Evolutionary conservation across 1,140 invertebrate species (phyloP), one percentile per base, ranked within the genome.

Genomic region (Drosophila asahinai): DNA sequence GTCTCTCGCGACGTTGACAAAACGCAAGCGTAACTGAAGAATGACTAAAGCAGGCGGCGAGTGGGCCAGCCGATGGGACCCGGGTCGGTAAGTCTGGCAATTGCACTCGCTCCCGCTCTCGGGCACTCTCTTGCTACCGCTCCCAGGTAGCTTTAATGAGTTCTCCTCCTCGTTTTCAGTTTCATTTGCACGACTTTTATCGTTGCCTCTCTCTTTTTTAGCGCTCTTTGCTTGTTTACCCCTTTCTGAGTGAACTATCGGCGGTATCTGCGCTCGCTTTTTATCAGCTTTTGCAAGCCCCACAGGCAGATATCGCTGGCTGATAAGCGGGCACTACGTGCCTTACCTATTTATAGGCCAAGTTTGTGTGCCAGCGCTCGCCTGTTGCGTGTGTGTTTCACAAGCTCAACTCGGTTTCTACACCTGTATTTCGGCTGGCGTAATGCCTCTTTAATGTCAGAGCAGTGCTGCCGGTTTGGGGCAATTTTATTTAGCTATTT

Each of bases 21-120:
- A 90, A 80, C 86, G 86, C 81, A 84, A 89, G 86, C 86, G 86
- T 90, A 82, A 90, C 86, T 90, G 76, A 90, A 90, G 79, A 86
- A 90, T 90, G 86, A 90, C 86, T 90, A 90, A 90, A 90, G 79
- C 71, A 66, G 55, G 78, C 70, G 86, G 52, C 84, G 77, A 84
- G 82, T 83, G 86, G 74, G 81, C 86, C 86, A 84, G 65, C 45
- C 72, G 52, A 27, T 43, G 66, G 73, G 80, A 79, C 81, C 83
- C 67, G 64, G 64, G 57, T 47, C 66, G 63, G 62, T 36, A 45
- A 64, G 73, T 70, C 86, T 68, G 67, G 40, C 81, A 80, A 79
- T 74, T 86, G 78, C 75, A 75, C 71, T 64, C 63, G 58, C 65
- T 72, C 68, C 52, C 61, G 43, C 67, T 72, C 59, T 38, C 43